Evolutionary conservation across 1,140 invertebrate genomes (phyloP), one percentile per base, ranked within the genome.

Genomic region (Microplitis demolitor): DNA sequence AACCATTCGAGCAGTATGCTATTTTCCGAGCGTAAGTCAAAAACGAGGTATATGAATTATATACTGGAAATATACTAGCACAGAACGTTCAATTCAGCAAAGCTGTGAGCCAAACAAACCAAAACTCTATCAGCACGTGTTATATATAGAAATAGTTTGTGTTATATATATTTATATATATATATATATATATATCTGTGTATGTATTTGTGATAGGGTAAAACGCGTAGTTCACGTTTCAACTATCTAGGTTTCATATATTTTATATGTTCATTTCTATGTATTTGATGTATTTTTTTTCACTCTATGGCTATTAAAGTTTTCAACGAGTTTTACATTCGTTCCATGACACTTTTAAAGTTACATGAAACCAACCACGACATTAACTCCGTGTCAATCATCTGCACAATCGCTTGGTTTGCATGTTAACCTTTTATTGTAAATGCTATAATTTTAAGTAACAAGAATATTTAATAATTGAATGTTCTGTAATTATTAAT

Each of bases 281-380:
- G 34, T 71, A 16, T 62, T 35, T 60, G 34, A 33, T 58, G 14
- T 60, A 31, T 13, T 51, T 54, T 67, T 61, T 58, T 34, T 4
- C 39, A 4, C 31, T 75, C 79, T 85, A 84, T 84, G 80, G 79
- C 77, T 79, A 80, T 79, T 80, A 76, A 81, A 80, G 82, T 84
- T 84, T 84, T 84, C 82, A 83, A 73, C 82, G 78, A 81, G 81
- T 80, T 83, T 83, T 78, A 83, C 80, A 81, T 82, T 80, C 78
- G 77, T 81, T 82, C 79, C 79, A 82, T 80, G 82, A 83, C 82
- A 83, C 83, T 83, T 77, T 82, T 79, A 78, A 80, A 83, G 78
- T 67, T 75, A 81, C 81, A 79, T 80, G 80, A 81, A 79, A 54
- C 14, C 16, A 34, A 66, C 50, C 11, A 16, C 45, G 64, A 31